Evolutionary conservation across 1,140 invertebrate species (phyloP), one percentile per base, ranked within the genome.

Genomic region (Cydia splendana): DNA sequence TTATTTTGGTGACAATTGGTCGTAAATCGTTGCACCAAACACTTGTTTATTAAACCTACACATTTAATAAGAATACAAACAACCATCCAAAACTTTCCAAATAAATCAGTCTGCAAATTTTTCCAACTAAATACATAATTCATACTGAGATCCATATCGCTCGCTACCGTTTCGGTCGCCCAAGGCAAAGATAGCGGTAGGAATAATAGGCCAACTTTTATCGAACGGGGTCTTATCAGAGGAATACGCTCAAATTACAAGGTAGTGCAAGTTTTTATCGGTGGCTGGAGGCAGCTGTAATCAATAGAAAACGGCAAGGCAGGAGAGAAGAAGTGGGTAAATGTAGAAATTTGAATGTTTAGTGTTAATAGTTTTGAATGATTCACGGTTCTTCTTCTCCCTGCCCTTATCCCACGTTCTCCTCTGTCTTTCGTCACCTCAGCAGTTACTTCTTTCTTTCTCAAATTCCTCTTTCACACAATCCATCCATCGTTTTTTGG

Each of bases 81-180:
- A 65, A 79, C 73, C 77, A 65, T 77, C 82, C 85, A 80, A 88
- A 24, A 87, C 82, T 88, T 85, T 79, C 67, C 76, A 80, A 81
- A 88, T 86, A 88, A 89, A 87, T 87, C 85, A 79, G 67, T 77
- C 75, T 45, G 82, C 82, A 86, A 88, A 85, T 86, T 88, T 87
- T 87, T 87, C 83, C 82, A 88, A 88, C 86, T 87, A 88, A 88
- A 88, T 88, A 88, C 87, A 90, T 90, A 90, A 90, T 90, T 90
- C 88, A 90, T 88, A 88, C 80, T 77, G 83, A 82, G 84, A 84
- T 83, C 82, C 79, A 80, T 88, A 88, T 87, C 87, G 79, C 74
- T 80, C 77, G 86, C 85, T 83, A 84, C 82, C 80, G 78, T 84
- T 83, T 80, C 78, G 76, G 82, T 78, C 80, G 86, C 86, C 87